These are phyloP conservation scores for Margaritifera margaritifera DNA, from an alignment of 2,888 invertebrate species.

Conservation along the genomic window DNA sequence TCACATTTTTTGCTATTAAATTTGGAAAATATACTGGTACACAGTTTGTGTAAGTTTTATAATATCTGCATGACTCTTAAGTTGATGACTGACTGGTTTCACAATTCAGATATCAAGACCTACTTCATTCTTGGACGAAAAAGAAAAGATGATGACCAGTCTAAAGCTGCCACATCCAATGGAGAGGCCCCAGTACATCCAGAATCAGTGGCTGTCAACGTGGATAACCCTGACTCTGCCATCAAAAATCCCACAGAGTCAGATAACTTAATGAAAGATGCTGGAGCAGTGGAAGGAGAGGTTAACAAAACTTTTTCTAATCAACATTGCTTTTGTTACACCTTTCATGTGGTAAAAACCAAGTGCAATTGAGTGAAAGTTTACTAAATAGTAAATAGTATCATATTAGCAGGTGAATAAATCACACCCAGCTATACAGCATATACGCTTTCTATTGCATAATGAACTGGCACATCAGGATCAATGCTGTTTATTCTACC, in stretches of 20 bases:
- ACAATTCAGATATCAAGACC: slow-evolving; percentile 56
- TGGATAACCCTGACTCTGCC: slow-evolving; percentile 25
- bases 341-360: background rate
- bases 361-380: no score
- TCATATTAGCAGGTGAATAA: no score
- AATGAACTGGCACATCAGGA: no score
- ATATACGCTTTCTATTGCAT: no score
- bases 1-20: no score
- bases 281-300: slow-evolving; percentile 18
- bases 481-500: no score
- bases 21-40: no score
- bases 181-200: slow-evolving; percentile 13
- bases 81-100: background rate
- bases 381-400: no score
- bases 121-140: slow-evolving; percentile 61
- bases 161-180: slow-evolving; percentile 9
- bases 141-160: slow-evolving; percentile 24
- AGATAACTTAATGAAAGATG: slow-evolving; percentile 34
- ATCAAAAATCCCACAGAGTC: slow-evolving; percentile 24
- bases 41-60: background rate
- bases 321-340: slow-evolving; percentile 3
- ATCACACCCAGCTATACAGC: no score
- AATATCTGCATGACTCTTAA: background rate
- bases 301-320: slow-evolving; percentile 7
- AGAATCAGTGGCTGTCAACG: slow-evolving; percentile 29